phyloP scores from a whole-genome alignment of 2,888 invertebrate genomes.

The Carpatolechia fugitivella region DNA sequence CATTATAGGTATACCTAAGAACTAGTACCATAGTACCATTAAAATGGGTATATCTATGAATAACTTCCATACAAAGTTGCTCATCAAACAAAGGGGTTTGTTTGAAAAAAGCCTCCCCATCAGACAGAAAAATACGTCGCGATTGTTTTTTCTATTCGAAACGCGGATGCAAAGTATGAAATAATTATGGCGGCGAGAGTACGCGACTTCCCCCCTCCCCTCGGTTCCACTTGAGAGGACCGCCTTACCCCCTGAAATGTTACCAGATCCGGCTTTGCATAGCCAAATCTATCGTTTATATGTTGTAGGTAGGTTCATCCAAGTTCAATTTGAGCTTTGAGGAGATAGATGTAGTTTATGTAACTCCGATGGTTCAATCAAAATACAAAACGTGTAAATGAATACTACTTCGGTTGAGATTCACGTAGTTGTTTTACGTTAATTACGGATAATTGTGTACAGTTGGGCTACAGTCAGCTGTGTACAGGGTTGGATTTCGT shows the following conservation, averaged over 20 bases:
- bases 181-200: conserved; percentile 68
- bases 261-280: not conserved
- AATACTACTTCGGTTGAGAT: too few relatives aligned
- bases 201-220: conserved; percentile 30
- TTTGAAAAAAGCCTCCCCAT: conserved; percentile 30
- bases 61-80: too few relatives aligned
- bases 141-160: conserved; percentile 61
- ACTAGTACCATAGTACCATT: too few relatives aligned
- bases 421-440: too few relatives aligned
- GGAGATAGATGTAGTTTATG: too few relatives aligned
- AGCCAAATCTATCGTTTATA: not conserved
- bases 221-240: not conserved
- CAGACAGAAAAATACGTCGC: conserved; percentile 61
- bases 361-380: too few relatives aligned
- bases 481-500: too few relatives aligned
- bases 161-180: conserved; percentile 68
- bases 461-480: too few relatives aligned
- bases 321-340: not conserved
- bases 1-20: too few relatives aligned
- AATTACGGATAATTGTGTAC: too few relatives aligned
- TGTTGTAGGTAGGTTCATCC: not conserved
- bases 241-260: not conserved
- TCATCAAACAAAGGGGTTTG: not conserved
- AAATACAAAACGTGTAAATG: too few relatives aligned
- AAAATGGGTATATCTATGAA: too few relatives aligned